Percentiles rank a stretch among this genome's conserved stretches.
Conservation (phyloP, 2,888 invertebrate genomes). For the Galerucella calmariensis region DNA sequence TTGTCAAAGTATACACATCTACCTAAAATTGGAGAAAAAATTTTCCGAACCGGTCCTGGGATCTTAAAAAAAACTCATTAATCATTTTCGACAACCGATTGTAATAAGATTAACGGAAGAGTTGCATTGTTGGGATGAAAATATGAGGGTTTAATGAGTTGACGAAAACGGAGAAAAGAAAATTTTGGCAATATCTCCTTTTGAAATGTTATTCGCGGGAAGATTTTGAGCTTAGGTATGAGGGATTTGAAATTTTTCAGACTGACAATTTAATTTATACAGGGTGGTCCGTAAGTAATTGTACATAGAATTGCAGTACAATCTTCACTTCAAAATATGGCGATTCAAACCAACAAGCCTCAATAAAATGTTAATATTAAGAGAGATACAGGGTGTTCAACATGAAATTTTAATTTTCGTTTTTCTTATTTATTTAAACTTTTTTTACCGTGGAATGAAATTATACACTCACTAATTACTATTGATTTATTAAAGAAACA, state of each 20-base stretch:
- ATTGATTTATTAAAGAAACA: too few relatives aligned
- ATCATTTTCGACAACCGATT: slow-evolving; percentile 38
- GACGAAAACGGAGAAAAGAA: slow-evolving; percentile 24
- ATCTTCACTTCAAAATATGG: too few relatives aligned
- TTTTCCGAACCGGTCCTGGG: slow-evolving; percentile 1
- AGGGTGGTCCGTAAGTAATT: too few relatives aligned
- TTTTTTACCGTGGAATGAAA: too few relatives aligned
- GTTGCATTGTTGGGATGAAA: slow-evolving; percentile 21
- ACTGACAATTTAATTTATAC: neutral
- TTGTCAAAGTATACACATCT: too few relatives aligned
- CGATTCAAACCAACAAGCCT: too few relatives aligned
- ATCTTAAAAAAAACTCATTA: slow-evolving; percentile 13
- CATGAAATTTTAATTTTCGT: too few relatives aligned
- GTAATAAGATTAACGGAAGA: slow-evolving; percentile 35
- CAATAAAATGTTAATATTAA: too few relatives aligned
- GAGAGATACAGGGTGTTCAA: too few relatives aligned
- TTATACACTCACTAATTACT: too few relatives aligned
- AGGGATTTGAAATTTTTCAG: neutral
- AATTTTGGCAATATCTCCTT: neutral
- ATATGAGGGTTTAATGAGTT: slow-evolving; percentile 24
- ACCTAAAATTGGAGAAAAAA: neutral
- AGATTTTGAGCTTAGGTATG: neutral
- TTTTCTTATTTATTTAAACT: too few relatives aligned
- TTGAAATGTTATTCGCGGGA: neutral
- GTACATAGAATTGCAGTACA: too few relatives aligned